phyloP scores from a whole-genome alignment of 2,888 invertebrate species.

The Machimus rusticus region DNA sequence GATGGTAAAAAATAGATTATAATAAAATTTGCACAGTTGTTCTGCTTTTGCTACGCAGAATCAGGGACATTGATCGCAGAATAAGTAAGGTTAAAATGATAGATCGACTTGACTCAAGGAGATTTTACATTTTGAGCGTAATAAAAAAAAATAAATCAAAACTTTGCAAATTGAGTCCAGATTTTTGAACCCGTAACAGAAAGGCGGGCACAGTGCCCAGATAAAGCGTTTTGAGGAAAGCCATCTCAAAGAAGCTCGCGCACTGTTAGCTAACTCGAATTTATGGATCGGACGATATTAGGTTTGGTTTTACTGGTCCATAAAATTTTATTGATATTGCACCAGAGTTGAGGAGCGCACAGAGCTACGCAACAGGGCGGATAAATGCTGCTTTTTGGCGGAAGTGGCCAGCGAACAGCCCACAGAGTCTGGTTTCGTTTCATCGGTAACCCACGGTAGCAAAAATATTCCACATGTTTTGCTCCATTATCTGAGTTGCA shows the following conservation, averaged over 20 bases:
- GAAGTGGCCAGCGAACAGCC: not conserved
- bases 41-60: not conserved
- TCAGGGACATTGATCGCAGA: not conserved
- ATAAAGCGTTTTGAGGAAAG: not conserved
- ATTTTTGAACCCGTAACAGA: not conserved
- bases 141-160: not conserved
- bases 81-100: not conserved
- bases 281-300: not conserved
- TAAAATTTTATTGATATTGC: not conserved
- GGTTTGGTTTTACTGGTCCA: not conserved
- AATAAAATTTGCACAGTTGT: not conserved
- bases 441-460: not conserved
- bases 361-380: not conserved
- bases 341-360: not conserved
- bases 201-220: not conserved
- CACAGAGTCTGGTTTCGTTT: not conserved
- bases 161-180: not conserved
- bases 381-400: not conserved
- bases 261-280: not conserved
- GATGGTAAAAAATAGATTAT: not conserved
- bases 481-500: not conserved
- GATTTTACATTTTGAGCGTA: not conserved
- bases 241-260: not conserved
- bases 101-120: not conserved
- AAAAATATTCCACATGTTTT: not conserved